These are phyloP conservation scores for Enhydra lutris DNA, from an alignment of 2,113 vertebrate genomes.

Conservation along the genomic window DNA sequence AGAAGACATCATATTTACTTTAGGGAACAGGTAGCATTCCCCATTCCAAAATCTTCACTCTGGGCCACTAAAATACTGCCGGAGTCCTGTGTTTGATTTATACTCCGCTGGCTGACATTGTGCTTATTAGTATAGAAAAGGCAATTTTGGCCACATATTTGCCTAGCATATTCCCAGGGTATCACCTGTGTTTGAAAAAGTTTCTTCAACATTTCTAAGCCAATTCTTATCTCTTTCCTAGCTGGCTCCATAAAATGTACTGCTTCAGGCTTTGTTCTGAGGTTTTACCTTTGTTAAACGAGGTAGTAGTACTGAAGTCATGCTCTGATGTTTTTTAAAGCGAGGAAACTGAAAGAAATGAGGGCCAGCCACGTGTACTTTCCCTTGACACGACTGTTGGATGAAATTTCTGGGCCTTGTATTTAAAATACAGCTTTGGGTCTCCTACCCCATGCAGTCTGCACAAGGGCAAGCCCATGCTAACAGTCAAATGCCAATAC, in stretches of 20 bases:
- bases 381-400: not conserved
- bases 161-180: not conserved
- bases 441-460: not conserved
- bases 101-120: not conserved
- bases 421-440: conserved; percentile 39
- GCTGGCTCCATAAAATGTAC: not conserved
- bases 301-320: not conserved
- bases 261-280: conserved; percentile 12
- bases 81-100: conserved; percentile 12
- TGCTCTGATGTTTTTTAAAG: conserved; percentile 36
- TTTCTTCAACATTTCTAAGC: conserved; percentile 6
- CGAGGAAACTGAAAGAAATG: conserved; percentile 42
- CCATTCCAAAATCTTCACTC: conserved; percentile 2
- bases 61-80: not conserved
- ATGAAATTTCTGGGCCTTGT: conserved; percentile 28
- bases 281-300: not conserved
- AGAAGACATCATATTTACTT: not conserved
- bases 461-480: not conserved
- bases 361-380: not conserved
- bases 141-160: conserved; percentile 46
- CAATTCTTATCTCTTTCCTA: conserved; percentile 30
- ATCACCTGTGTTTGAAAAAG: not conserved
- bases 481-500: not conserved
- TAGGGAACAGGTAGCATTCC: not conserved
- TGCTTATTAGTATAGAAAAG: not conserved